Conservation (phyloP, 2,113 vertebrate genomes). For the Vanacampus margaritifer region DNA sequence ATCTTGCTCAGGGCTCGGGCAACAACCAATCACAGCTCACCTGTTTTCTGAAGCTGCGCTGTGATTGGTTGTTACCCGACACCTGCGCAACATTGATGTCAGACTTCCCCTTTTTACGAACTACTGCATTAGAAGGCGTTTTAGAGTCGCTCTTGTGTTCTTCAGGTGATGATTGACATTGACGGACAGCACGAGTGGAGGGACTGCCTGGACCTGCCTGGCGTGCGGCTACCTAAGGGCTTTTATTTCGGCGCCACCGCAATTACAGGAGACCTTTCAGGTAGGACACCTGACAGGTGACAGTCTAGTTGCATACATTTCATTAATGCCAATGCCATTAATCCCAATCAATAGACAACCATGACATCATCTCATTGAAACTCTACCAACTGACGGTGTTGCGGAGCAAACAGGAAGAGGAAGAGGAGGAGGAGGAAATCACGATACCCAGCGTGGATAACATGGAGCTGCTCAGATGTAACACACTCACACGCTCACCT, state of each 20-base stretch:
- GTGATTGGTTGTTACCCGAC: too few species aligned
- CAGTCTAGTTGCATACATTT: too few species aligned
- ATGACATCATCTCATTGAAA: constrained; percentile 91
- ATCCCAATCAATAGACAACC: constrained; percentile 79
- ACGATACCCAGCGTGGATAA: constrained; percentile 90
- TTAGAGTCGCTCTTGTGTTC: too few species aligned
- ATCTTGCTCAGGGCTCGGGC: too few species aligned
- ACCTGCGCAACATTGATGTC: too few species aligned
- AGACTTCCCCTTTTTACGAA: too few species aligned
- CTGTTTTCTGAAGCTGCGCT: too few species aligned
- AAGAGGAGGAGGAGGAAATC: constrained; percentile 79
- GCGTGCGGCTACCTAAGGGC: constrained; percentile 82
- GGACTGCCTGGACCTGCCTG: constrained; percentile 90
- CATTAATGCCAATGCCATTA: neutral
- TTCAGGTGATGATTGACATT: constrained; percentile 89
- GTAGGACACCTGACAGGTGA: constrained; percentile 53
- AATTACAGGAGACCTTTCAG: constrained; percentile 91
- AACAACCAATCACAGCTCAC: too few species aligned
- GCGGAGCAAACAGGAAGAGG: constrained; percentile 77
- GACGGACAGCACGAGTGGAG: constrained; percentile 93
- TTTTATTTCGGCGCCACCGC: constrained; percentile 91
- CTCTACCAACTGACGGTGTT: constrained; percentile 90
- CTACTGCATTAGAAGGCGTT: too few species aligned
- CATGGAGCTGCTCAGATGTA: constrained; percentile 79
- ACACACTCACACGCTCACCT: constrained; percentile 10